A percentile compares a stretch with the other conserved stretches of the same genome.
These are phyloP conservation scores for Zhengitettix transpicula DNA, from an alignment of 2,888 invertebrate genomes.

Conservation along the genomic window DNA sequence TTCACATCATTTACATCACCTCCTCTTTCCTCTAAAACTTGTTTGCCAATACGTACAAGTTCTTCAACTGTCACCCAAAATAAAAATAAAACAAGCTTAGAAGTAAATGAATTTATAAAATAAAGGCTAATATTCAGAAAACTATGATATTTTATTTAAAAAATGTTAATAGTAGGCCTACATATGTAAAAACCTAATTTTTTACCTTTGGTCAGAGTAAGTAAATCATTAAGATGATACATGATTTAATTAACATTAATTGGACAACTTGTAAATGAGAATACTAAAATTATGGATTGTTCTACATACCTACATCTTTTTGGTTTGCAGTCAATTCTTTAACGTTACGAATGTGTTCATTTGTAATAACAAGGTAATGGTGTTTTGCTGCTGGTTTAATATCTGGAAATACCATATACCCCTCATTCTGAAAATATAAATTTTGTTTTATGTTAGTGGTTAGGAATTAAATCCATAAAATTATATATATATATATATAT, in stretches of 20 bases:
- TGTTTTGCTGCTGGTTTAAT: conserved; percentile 63
- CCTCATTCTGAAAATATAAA: conserved; percentile 36
- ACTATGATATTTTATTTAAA: too few relatives aligned
- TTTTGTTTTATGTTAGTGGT: too few relatives aligned
- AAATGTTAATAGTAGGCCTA: too few relatives aligned
- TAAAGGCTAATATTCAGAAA: background rate
- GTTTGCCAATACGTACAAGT: conserved; percentile 40
- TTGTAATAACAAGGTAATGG: conserved; percentile 66
- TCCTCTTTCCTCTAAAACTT: conserved; percentile 33
- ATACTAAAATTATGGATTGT: background rate
- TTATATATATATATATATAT: too few relatives aligned
- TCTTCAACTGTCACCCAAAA: conserved; percentile 23
- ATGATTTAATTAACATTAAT: too few relatives aligned
- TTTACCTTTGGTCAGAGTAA: too few relatives aligned
- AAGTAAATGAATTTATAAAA: background rate
- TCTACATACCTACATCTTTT: conserved; percentile 47
- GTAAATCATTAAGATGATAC: too few relatives aligned
- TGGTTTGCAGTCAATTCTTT: conserved; percentile 48
- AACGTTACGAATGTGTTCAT: conserved; percentile 56
- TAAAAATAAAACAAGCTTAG: background rate
- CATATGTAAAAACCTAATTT: too few relatives aligned
- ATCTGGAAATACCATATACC: conserved; percentile 64
- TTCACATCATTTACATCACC: conserved; percentile 19
- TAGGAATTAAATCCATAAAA: too few relatives aligned
- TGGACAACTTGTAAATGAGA: too few relatives aligned